Evolutionary conservation across 2,888 invertebrate species (phyloP), one percentile per base, ranked within the genome.

Genomic region (Bhutanitis thaidina): DNA sequence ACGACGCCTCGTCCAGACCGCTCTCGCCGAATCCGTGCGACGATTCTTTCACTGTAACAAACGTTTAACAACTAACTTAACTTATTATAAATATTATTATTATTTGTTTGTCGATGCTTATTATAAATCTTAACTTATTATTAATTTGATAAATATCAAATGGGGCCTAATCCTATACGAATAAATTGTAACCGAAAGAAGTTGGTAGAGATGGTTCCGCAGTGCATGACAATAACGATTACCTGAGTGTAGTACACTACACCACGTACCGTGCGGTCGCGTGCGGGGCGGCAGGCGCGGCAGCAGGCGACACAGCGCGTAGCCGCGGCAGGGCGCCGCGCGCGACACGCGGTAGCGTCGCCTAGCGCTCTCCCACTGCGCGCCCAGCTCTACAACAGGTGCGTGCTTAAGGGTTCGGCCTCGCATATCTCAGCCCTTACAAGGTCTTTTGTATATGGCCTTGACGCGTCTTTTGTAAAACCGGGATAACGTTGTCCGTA

Each of bases 251-350:
- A n/a, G n/a, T n/a, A 1, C 14, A 10, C 39, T 27, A n/a, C 2
- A 10, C 9, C 16, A 38, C 35, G 14, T 35, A 54, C 53, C 52
- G 13, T 45, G 20, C n/a, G 5, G 13, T 3, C 14, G 29, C 13
- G 27, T 9, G 29, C 7, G 9, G 1, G 25, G 25, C n/a, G 30
- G n/a, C 15, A 41, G 41, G 14, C 52, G 54, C 15, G 80, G 82
- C 67, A 84, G 67, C 57, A 86, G 66, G 0, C 83, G 71, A 56
- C 86, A 86, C 64, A 88, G 70, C 54, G 74, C 65, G 74, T 84
- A 82, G 20, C 72, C 74, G 40, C 76, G 74, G 59, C 81, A 78
- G 10, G 82, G 77, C 54, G 72, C 69, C 12, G 81, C 86, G 32
- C 85, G 77, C 7, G 83, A 65, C 68, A 85, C 77, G 43, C 69